Conservation (phyloP, 2,797 vertebrate genomes). For the Yasuhikotakia modesta region DNA sequence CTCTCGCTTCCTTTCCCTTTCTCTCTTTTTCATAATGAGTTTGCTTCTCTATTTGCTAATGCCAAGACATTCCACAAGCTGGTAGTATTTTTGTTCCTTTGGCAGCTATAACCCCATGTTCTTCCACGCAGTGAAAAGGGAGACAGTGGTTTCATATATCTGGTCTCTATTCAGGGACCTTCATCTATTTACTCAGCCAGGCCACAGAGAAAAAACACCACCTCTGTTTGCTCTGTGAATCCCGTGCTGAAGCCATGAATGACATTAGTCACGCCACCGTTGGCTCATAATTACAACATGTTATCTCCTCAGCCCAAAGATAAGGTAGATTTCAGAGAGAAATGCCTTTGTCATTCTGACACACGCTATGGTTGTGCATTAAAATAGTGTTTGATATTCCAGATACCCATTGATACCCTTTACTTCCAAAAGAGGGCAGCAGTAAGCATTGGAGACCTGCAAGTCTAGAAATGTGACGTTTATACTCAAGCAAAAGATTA, state of each 20-base stretch:
- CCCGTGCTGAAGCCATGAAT: constrained; percentile 58
- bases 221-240: constrained; percentile 48
- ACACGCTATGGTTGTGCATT: constrained; percentile 37
- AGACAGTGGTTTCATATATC: constrained; percentile 67
- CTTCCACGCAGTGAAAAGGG: constrained; percentile 59
- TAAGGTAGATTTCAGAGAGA: constrained; percentile 74
- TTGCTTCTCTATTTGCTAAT: constrained; percentile 60
- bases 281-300: constrained; percentile 70
- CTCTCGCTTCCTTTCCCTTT: constrained; percentile 14
- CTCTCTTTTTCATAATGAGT: constrained; percentile 59
- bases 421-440: constrained; percentile 57
- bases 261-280: constrained; percentile 60
- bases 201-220: constrained; percentile 58
- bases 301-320: constrained; percentile 67
- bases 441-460: constrained; percentile 21
- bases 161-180: constrained; percentile 63
- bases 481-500: background rate
- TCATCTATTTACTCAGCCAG: constrained; percentile 58
- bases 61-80: constrained; percentile 72
- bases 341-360: constrained; percentile 70
- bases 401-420: constrained; percentile 16
- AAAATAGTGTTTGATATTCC: constrained; percentile 20
- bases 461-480: background rate
- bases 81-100: constrained; percentile 65
- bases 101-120: constrained; percentile 57